Evolutionary conservation across 1,140 invertebrate species (phyloP).

Genomic region (Aphaenogaster rudis): DNA sequence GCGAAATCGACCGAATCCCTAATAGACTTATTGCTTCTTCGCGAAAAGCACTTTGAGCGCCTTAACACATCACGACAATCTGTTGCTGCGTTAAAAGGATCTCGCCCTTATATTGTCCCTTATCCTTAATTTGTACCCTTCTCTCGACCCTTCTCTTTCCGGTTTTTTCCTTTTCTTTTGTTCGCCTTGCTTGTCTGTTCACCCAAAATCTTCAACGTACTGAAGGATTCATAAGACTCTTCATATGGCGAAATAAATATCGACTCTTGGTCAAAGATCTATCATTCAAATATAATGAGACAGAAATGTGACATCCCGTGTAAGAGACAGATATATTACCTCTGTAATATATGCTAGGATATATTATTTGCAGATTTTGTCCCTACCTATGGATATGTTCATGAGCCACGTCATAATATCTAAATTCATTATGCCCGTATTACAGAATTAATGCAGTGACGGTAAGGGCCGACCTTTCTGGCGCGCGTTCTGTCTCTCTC

Average conservation of each 20-base stretch:
- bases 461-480: background rate
- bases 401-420: background rate
- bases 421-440: conserved; percentile 19
- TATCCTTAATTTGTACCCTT: background rate
- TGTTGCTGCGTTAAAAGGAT: conserved; percentile 54
- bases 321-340: background rate
- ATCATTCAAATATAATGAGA: background rate
- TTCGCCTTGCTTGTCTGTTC: background rate
- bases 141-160: background rate
- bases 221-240: background rate
- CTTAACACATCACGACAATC: conserved; percentile 1
- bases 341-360: conserved; percentile 1
- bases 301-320: background rate
- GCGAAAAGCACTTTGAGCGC: background rate
- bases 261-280: background rate
- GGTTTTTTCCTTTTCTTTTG: background rate
- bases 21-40: background rate
- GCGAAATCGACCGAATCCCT: background rate
- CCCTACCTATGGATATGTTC: background rate
- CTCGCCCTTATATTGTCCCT: background rate
- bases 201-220: background rate
- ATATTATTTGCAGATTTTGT: background rate
- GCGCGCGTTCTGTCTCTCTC: background rate
- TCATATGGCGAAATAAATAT: background rate
- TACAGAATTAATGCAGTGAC: conserved; percentile 17